These are phyloP conservation scores for Orthosia incerta DNA, from an alignment of 2,888 invertebrate species.

Conservation along the genomic window DNA sequence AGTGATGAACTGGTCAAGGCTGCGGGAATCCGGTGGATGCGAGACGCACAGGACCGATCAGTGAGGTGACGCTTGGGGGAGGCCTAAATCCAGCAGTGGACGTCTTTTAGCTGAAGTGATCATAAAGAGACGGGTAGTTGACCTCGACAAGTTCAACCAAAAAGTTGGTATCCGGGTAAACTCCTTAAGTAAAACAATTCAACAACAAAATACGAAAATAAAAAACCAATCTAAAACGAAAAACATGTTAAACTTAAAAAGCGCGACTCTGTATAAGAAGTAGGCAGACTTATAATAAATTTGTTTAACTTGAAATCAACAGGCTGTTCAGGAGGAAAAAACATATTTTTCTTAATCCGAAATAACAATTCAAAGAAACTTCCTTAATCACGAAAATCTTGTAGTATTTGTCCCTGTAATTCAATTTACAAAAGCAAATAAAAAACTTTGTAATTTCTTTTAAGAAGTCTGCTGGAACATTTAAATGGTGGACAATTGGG, in stretches of 20 bases:
- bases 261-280: constrained; percentile 7
- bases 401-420: constrained; percentile 37
- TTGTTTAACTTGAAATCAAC: constrained; percentile 37
- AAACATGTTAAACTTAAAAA: constrained; percentile 32
- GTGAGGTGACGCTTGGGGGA: too few relatives aligned
- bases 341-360: constrained; percentile 14
- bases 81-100: too few relatives aligned
- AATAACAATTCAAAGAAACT: constrained; percentile 46
- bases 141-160: neutral
- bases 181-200: neutral
- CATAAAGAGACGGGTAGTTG: too few relatives aligned
- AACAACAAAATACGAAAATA: constrained; percentile 5
- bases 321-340: constrained; percentile 32
- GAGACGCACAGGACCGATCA: too few relatives aligned
- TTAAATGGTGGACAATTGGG: too few relatives aligned
- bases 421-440: constrained; percentile 51
- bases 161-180: neutral
- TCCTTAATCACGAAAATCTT: constrained; percentile 38
- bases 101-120: too few relatives aligned
- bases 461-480: constrained; percentile 17
- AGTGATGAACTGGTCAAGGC: too few relatives aligned
- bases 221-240: neutral
- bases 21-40: too few relatives aligned
- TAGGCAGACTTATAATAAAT: constrained; percentile 45
- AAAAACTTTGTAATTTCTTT: constrained; percentile 51